Conservation (phyloP, 2,797 vertebrate genomes). For the Ambastaia sidthimunki region DNA sequence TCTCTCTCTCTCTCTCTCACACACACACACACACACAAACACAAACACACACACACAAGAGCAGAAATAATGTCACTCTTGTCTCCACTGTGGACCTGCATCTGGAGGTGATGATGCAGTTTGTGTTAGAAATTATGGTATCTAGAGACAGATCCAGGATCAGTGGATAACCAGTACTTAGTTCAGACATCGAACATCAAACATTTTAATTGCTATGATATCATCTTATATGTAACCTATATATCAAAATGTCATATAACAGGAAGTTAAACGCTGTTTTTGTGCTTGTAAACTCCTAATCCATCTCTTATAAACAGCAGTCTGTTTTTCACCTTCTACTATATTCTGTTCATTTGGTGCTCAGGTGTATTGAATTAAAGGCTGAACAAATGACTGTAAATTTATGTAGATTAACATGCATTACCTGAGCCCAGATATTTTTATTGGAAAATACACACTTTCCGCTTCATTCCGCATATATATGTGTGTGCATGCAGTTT, state of each 20-base stretch:
- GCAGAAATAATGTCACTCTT: constrained; percentile 26
- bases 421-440: constrained; percentile 46
- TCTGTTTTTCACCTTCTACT: constrained; percentile 15
- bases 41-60: constrained; percentile 15
- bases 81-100: constrained; percentile 2
- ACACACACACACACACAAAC: background rate
- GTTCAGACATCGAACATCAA: too few species aligned
- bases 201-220: too few species aligned
- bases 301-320: constrained; percentile 7
- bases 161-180: background rate
- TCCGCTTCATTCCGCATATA: constrained; percentile 12
- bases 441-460: constrained; percentile 40
- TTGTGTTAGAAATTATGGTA: constrained; percentile 29
- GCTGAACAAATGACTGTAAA: constrained; percentile 43
- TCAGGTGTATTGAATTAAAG: constrained; percentile 49
- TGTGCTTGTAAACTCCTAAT: background rate
- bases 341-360: constrained; percentile 20
- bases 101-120: constrained; percentile 16
- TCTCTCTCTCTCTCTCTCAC: too few species aligned
- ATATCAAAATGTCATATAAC: background rate
- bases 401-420: constrained; percentile 48
- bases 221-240: background rate
- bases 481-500: constrained; percentile 79
- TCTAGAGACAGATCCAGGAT: background rate
- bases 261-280: background rate